These are phyloP conservation scores for Xanthorhoe spadicearia DNA, from an alignment of 2,888 invertebrate genomes.

Conservation along the genomic window DNA sequence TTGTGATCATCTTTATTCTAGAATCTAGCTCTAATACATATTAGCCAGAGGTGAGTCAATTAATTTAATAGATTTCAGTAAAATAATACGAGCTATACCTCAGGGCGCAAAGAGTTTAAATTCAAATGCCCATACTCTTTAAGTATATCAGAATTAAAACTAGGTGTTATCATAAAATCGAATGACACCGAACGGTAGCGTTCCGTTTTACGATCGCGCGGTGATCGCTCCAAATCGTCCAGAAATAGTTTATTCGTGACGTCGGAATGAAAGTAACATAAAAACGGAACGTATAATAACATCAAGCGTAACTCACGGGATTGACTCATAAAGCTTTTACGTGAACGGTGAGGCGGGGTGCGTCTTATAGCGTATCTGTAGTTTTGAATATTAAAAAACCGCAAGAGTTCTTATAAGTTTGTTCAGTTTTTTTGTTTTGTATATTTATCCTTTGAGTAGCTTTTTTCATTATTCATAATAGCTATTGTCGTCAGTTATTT, in stretches of 20 bases:
- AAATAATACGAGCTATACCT: no score
- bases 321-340: conserved; percentile 76
- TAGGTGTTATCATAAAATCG: conserved; percentile 67
- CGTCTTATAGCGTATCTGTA: conserved; percentile 40
- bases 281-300: conserved; percentile 77
- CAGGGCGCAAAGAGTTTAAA: no score
- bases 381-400: no score
- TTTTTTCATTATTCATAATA: no score
- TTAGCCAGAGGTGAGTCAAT: no score
- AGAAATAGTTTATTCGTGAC: conserved; percentile 77
- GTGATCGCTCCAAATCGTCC: conserved; percentile 44
- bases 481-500: no score
- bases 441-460: no score
- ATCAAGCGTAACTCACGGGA: conserved; percentile 71
- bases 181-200: conserved; percentile 68
- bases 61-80: no score
- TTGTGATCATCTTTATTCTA: no score
- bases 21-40: no score
- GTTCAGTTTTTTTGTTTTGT: no score
- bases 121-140: background rate
- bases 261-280: conserved; percentile 70
- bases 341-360: conserved; percentile 58
- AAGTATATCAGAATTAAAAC: background rate
- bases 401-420: no score
- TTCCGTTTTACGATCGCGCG: conserved; percentile 68